These are phyloP conservation scores for Anarrhichthys ocellatus DNA, from an alignment of 2,113 vertebrate genomes.

Conservation along the genomic window DNA sequence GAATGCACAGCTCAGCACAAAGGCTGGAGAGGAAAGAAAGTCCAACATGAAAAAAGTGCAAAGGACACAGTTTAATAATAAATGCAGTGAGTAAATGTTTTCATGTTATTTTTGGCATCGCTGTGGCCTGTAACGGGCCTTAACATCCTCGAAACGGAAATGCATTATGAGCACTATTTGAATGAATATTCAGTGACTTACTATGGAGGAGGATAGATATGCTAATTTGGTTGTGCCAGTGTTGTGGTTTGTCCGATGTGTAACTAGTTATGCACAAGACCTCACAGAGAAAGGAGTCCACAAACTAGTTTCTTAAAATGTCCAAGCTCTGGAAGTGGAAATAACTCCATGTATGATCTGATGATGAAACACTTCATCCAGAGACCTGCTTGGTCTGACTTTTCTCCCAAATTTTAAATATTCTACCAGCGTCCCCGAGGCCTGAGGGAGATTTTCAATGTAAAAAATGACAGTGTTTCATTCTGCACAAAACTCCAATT, in stretches of 20 bases:
- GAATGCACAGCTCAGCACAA: constrained; percentile 92
- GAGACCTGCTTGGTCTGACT: not conserved
- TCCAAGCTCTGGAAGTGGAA: constrained; percentile 1
- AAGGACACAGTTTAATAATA: not conserved
- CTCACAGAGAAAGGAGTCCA: not conserved
- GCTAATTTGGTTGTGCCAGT: not conserved
- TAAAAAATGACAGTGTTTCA: constrained; percentile 6
- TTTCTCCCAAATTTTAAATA: not conserved
- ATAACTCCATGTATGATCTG: not conserved
- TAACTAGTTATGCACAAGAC: not conserved
- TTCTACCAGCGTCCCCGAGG: not conserved
- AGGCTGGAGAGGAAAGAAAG: constrained; percentile 82
- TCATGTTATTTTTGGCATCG: not conserved
- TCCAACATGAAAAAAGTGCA: not conserved
- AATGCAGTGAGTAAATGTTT: not conserved
- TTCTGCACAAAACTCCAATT: constrained; percentile 22
- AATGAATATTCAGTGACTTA: not conserved
- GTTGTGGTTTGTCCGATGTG: not conserved
- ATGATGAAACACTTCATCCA: constrained; percentile 4
- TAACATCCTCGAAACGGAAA: not conserved
- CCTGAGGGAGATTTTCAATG: not conserved
- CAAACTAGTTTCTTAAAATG: not conserved
- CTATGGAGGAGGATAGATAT: not conserved
- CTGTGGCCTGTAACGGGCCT: not conserved
- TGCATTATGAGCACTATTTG: too few relatives aligned